Evolutionary conservation across 2,888 invertebrate species (phyloP), one percentile per base, ranked within the genome.

Genomic region (Dryococelus australis): DNA sequence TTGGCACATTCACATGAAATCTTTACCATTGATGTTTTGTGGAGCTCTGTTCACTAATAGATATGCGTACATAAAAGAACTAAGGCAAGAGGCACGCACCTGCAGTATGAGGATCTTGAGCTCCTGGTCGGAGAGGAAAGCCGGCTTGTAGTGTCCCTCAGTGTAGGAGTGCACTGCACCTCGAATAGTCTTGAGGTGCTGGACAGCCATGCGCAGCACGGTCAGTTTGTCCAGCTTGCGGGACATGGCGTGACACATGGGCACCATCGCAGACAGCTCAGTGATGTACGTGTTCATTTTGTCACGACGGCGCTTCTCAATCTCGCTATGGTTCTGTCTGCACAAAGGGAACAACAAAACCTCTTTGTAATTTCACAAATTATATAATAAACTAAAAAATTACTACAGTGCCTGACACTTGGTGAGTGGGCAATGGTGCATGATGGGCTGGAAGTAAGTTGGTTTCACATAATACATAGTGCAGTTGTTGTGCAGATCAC

Each of bases 281-380:
- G 96, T 95, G 90, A 99, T 98, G 92, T 98, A 98, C 0, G 97
- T 97, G 93, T 99, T 99, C 98, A 99, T 99, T 93, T 98, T 99
- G 92, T 99, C 98, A 51, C 99, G 94, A 0, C 99, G 94, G 0
- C 98, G 94, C 92, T 99, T 99, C 93, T 99, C 98, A 88, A 99
- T 98, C 93, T 98, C 98, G 92, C 98, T 98, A 93, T 99, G 99
- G 93, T 98, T 98, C 93, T 98, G 98, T 91, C 98, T 98, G 92
- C n/a, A 91, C 91, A 89, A 87, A 87, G 86, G 51, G 85, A 88
- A 86, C 35, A 89, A 35, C 79, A 16, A 84, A 12, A 86, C n/a
- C 26, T 83, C 24, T 81, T 28, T 27, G 28, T n/a, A 43, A 83
- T 4, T 87, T 28, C 13, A 13, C 26, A 47, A 5, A 51, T 28